phyloP scores from a whole-genome alignment of 2,888 invertebrate genomes.

The Osedax frankpressi region DNA sequence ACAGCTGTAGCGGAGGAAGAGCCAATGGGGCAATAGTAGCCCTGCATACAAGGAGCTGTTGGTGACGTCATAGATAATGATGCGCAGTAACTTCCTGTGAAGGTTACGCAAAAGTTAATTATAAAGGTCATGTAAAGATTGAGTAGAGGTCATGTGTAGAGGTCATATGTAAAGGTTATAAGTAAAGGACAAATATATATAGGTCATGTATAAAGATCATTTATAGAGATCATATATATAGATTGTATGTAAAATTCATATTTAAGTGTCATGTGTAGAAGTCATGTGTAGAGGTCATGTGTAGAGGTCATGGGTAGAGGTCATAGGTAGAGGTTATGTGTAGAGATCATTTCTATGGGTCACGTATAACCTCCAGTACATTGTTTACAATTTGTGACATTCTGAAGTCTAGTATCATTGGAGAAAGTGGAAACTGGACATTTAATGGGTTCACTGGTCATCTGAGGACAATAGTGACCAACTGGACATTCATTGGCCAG shows the following conservation, averaged over 20 bases:
- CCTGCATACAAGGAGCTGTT: constrained; percentile 34
- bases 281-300: too few relatives aligned
- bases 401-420: constrained; percentile 34
- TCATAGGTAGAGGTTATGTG: too few relatives aligned
- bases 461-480: constrained; percentile 38
- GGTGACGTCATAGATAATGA: constrained; percentile 32
- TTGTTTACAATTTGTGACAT: constrained; percentile 34
- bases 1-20: constrained; percentile 31
- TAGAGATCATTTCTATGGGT: background rate
- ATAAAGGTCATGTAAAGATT: too few relatives aligned
- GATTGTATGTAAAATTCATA: too few relatives aligned
- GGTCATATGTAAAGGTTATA: too few relatives aligned
- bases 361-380: constrained; percentile 34
- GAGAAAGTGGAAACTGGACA: constrained; percentile 34
- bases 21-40: constrained; percentile 39
- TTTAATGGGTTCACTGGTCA: constrained; percentile 31
- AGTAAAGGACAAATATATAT: too few relatives aligned
- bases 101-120: too few relatives aligned
- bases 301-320: background rate
- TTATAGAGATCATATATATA: too few relatives aligned
- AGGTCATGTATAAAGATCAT: too few relatives aligned
- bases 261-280: too few relatives aligned
- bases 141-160: too few relatives aligned
- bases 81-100: constrained; percentile 35
- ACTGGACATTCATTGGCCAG: constrained; percentile 38